Evolutionary conservation across 2,113 vertebrate genomes (phyloP), one percentile per base, ranked within the genome.

Genomic region (Gadus chalcogrammus): DNA sequence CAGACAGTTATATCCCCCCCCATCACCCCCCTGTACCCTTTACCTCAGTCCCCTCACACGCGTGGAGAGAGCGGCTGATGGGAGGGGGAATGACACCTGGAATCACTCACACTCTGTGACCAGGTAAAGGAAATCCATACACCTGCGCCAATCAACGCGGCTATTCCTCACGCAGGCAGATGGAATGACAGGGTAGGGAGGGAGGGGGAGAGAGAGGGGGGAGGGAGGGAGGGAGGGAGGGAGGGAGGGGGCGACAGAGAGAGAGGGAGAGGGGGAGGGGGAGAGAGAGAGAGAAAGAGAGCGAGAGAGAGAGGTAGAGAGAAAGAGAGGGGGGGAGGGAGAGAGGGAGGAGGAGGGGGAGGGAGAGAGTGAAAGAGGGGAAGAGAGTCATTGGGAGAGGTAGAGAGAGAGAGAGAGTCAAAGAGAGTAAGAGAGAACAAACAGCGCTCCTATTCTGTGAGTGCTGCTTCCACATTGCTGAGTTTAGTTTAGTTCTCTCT

Each of bases 171-270:
- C 31, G 2, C 31, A 31, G 75, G 63, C 79, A 69, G 77, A 31
- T 20, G 67, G 78, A 84, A 88, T 82, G 79, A 82, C 77, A 74
- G 24, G 31, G 42, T 17, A 56, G 72, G 78, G 71, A 64, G 69
- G 85, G 81, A 76, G 85, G 88, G 84, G 67, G 58, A 74, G 73
- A 66, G 77, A 60, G 42, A 48, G 42, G 9, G 42, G 12, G 42
- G 62, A 68, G 69, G 81, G 42, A 48, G 42, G 12, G 42, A 48
- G 42, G 12, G 42, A 11, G 42, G 0, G 42, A 48, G 42, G 2
- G 42, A n/a, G n/a, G n/a, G 42, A 48, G 42, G 9, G 42, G 12
- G 42, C 1, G 42, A 59, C 67, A 72, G 53, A 75, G 62, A 68
- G 69, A 82, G 42, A 48, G 42, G 12, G 42, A 48, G 42, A 48